Conservation (phyloP, 2,888 invertebrate genomes). For the Eupithecia abbreviata region DNA sequence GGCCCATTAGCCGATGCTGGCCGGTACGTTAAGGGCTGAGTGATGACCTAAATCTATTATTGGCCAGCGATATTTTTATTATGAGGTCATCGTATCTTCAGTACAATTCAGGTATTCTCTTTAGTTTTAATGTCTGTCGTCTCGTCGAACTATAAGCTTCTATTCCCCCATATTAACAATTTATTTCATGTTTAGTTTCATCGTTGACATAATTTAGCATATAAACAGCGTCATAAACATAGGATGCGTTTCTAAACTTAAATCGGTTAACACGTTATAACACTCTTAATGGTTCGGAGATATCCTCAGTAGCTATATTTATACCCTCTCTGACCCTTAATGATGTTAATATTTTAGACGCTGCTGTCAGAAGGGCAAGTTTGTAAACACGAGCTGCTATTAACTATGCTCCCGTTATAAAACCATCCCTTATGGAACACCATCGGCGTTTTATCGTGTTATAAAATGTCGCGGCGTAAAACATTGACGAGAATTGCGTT, state of each 20-base stretch:
- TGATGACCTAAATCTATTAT: constrained; percentile 71
- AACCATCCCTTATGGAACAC: constrained; percentile 31
- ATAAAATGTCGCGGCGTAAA: constrained; percentile 21
- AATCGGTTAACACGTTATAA: constrained; percentile 39
- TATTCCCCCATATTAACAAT: neutral
- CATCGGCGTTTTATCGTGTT: constrained; percentile 25
- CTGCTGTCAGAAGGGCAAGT: constrained; percentile 55
- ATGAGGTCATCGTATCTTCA: constrained; percentile 15
- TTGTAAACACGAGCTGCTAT: constrained; percentile 59
- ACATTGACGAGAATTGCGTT: constrained; percentile 15
- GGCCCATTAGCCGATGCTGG: constrained; percentile 65
- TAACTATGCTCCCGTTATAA: constrained; percentile 33
- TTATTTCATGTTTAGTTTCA: neutral
- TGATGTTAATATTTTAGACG: constrained; percentile 54
- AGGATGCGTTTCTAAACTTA: constrained; percentile 26
- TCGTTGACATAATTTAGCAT: constrained; percentile 6
- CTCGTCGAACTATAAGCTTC: neutral
- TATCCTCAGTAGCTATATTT: constrained; percentile 44
- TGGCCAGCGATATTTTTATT: constrained; percentile 50
- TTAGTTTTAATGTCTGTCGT: neutral
- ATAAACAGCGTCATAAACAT: constrained; percentile 14
- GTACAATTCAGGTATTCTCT: constrained; percentile 1
- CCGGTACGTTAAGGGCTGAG: constrained; percentile 65
- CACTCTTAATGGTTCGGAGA: constrained; percentile 39
- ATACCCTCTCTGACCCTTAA: constrained; percentile 45